Conservation (phyloP, 2,888 invertebrate genomes). For the Ormyrus pomaceus region DNA sequence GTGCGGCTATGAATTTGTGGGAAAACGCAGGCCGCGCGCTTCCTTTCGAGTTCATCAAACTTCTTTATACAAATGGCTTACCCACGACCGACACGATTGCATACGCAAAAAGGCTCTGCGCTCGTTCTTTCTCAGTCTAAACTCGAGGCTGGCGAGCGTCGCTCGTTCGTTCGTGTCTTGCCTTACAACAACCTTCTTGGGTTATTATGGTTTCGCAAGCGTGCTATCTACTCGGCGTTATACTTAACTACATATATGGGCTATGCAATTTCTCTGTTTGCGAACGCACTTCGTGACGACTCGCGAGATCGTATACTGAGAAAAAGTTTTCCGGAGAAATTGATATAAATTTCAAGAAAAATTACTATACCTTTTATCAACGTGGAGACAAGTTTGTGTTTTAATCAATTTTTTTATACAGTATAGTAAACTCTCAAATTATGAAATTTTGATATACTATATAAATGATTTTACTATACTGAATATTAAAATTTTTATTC, state of each 20-base stretch:
- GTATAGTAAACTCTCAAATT: too few species aligned
- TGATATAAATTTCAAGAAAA: too few species aligned
- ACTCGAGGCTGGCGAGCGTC: background rate
- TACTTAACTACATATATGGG: constrained; percentile 2
- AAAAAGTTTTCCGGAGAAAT: too few species aligned
- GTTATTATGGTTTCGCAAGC: constrained; percentile 36
- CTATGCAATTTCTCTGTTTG: constrained; percentile 10
- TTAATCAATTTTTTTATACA: too few species aligned
- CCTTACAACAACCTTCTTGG: constrained; percentile 22
- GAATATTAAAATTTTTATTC: too few species aligned
- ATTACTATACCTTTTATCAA: too few species aligned
- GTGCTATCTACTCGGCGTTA: constrained; percentile 31
- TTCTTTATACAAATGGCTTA: constrained; percentile 55
- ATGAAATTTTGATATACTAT: too few species aligned
- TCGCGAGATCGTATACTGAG: background rate
- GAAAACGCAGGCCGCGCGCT: constrained; percentile 47
- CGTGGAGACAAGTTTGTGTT: too few species aligned
- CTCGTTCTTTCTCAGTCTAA: constrained; percentile 33
- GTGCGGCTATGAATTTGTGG: constrained; percentile 51
- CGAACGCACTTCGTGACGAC: background rate
- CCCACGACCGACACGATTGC: constrained; percentile 54
- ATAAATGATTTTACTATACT: too few species aligned
- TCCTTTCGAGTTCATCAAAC: constrained; percentile 61
- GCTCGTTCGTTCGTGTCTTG: constrained; percentile 8
- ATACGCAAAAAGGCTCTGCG: constrained; percentile 18